A percentile compares a stretch with the other conserved stretches of the same genome.
Conservation (phyloP, 2,113 vertebrate species). For the Alligator sinensis region DNA sequence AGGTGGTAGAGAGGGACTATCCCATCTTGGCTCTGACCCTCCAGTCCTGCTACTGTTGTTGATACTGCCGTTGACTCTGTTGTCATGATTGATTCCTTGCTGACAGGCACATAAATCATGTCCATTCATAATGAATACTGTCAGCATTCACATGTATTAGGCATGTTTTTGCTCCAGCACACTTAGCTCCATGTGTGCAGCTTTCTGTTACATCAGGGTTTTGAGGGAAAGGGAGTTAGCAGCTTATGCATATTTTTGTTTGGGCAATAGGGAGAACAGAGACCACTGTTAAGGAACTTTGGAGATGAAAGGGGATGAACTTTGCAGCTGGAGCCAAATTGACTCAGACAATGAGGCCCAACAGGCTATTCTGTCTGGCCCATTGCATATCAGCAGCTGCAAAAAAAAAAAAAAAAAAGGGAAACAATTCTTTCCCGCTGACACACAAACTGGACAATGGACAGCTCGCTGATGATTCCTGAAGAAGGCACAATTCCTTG, state of each 20-base stretch:
- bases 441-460: background rate
- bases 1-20: constrained; percentile 69
- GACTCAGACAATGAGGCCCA: constrained; percentile 43
- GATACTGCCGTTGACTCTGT: constrained; percentile 71
- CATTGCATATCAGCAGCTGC: background rate
- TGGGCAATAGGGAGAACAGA: constrained; percentile 43
- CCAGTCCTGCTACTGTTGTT: constrained; percentile 74
- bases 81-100: constrained; percentile 76
- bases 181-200: constrained; percentile 59
- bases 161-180: constrained; percentile 64
- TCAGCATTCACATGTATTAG: constrained; percentile 65
- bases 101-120: constrained; percentile 76
- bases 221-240: constrained; percentile 29
- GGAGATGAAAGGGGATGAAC: constrained; percentile 54
- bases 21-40: constrained; percentile 74
- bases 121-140: constrained; percentile 65
- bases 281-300: constrained; percentile 44
- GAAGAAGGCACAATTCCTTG: background rate
- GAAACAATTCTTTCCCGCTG: background rate
- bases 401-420: background rate
- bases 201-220: constrained; percentile 35
- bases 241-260: constrained; percentile 51
- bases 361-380: constrained; percentile 49
- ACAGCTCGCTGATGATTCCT: constrained; percentile 21
- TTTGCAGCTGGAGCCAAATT: constrained; percentile 62